Evolutionary conservation across 2,888 invertebrate genomes (phyloP).

Genomic region (Ecliptopera silaceata): DNA sequence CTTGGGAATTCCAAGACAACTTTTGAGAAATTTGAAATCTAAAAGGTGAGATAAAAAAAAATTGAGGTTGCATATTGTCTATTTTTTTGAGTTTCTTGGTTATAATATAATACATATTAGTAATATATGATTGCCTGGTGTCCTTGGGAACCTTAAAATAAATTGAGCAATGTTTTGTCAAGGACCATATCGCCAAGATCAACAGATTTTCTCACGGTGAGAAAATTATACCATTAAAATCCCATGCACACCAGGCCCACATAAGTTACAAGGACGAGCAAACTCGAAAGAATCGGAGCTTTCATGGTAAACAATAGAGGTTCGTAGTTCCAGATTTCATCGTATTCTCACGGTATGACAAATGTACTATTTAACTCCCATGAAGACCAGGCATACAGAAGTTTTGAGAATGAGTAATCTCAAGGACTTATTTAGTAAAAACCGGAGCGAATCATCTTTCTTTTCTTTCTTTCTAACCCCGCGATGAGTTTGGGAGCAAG

Average conservation of each 20-base stretch:
- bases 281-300: too few species aligned
- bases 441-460: not conserved
- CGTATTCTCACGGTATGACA: conserved; percentile 1
- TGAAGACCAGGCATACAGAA: conserved; percentile 3
- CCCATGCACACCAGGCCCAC: conserved; percentile 2
- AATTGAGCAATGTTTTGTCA: not conserved
- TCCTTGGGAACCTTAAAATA: too few species aligned
- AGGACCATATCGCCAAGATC: not conserved
- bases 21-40: conserved; percentile 1
- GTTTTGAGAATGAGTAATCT: not conserved
- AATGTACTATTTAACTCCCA: not conserved
- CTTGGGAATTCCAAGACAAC: not conserved
- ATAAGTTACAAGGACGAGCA: not conserved
- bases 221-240: not conserved
- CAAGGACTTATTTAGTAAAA: not conserved
- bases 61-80: not conserved
- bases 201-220: not conserved
- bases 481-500: too few species aligned
- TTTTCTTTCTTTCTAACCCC: too few species aligned
- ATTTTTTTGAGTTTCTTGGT: not conserved
- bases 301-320: too few species aligned
- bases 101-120: not conserved
- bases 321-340: too few species aligned
- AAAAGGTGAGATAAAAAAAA: not conserved
- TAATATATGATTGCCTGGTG: not conserved